Percentiles rank a stretch among this genome's conserved stretches.
Conservation (phyloP, 2,888 invertebrate species). For the Apotomis turbidana region DNA sequence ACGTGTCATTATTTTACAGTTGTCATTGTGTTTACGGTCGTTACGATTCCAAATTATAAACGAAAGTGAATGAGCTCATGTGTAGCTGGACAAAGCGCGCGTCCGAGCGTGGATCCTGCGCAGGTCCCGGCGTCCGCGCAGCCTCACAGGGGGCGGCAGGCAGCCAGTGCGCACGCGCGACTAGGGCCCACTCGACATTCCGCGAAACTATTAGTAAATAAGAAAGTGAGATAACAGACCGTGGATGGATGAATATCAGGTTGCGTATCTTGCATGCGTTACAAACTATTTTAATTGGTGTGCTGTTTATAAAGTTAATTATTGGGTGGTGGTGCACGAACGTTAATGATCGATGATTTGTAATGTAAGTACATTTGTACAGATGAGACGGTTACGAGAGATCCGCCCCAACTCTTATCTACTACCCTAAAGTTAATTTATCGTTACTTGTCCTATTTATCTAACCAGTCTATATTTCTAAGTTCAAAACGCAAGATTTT, state of each 20-base stretch:
- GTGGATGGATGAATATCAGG: slow-evolving; percentile 76
- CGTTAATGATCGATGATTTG: neutral
- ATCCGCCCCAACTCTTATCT: too few relatives aligned
- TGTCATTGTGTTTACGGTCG: slow-evolving; percentile 49
- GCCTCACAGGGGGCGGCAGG: slow-evolving; percentile 43
- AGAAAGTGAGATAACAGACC: slow-evolving; percentile 64
- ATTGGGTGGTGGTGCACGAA: neutral
- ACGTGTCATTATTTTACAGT: slow-evolving; percentile 27
- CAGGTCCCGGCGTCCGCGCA: slow-evolving; percentile 42
- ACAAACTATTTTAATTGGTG: slow-evolving; percentile 40
- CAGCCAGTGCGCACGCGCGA: slow-evolving; percentile 55
- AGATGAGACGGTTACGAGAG: too few relatives aligned
- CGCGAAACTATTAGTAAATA: slow-evolving; percentile 53
- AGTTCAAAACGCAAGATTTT: too few relatives aligned
- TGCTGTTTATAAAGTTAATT: slow-evolving; percentile 23
- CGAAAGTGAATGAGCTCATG: slow-evolving; percentile 73
- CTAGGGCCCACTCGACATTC: slow-evolving; percentile 46
- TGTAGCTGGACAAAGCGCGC: slow-evolving; percentile 70
- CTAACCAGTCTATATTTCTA: too few relatives aligned
- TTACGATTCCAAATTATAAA: slow-evolving; percentile 60
- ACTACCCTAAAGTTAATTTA: too few relatives aligned
- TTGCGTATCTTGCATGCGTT: slow-evolving; percentile 44
- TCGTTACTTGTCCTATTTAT: too few relatives aligned
- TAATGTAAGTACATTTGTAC: too few relatives aligned
- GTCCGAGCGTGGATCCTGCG: slow-evolving; percentile 74